A percentile compares a stretch with the other conserved stretches of the same genome.
phyloP scores from a whole-genome alignment of 2,113 vertebrate species.

The Siphamia tubifer region DNA sequence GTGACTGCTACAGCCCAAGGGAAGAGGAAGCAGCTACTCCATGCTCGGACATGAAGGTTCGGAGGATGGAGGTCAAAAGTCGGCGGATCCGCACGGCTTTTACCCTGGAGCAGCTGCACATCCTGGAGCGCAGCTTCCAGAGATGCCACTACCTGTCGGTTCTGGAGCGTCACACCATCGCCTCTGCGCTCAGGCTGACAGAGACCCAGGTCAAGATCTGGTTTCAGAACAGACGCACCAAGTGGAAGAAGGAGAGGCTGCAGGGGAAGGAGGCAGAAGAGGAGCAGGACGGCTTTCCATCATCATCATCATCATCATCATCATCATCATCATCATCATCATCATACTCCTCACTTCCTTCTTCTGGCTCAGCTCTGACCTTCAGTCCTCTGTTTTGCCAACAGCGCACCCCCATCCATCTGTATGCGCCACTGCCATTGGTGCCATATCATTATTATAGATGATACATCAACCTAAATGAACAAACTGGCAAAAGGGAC shows the following conservation, averaged over 20 bases:
- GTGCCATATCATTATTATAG: constrained; percentile 1
- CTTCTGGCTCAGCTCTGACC: not conserved
- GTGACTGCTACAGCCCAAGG: not conserved
- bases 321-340: not conserved
- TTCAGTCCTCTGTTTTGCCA: constrained; percentile 5
- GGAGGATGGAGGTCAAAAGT: constrained; percentile 17
- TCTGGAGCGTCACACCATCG: constrained; percentile 75
- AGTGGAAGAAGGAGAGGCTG: constrained; percentile 80
- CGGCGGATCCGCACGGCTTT: constrained; percentile 79
- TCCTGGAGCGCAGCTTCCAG: constrained; percentile 77
- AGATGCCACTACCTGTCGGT: constrained; percentile 79
- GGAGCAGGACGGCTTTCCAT: constrained; percentile 18
- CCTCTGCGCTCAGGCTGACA: constrained; percentile 70
- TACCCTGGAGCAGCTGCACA: constrained; percentile 73
- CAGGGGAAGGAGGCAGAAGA: constrained; percentile 42
- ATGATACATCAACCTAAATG: not conserved
- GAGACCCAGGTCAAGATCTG: constrained; percentile 84
- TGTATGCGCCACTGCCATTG: constrained; percentile 4
- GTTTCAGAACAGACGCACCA: constrained; percentile 84
- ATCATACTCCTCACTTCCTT: not conserved
- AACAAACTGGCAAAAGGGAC: not conserved
- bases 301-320: not conserved
- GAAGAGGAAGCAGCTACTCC: not conserved
- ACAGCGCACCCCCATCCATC: constrained; percentile 11
- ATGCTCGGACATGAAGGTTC: not conserved